Conservation (phyloP, 2,888 invertebrate genomes). For the Pedicia rivosa region DNA sequence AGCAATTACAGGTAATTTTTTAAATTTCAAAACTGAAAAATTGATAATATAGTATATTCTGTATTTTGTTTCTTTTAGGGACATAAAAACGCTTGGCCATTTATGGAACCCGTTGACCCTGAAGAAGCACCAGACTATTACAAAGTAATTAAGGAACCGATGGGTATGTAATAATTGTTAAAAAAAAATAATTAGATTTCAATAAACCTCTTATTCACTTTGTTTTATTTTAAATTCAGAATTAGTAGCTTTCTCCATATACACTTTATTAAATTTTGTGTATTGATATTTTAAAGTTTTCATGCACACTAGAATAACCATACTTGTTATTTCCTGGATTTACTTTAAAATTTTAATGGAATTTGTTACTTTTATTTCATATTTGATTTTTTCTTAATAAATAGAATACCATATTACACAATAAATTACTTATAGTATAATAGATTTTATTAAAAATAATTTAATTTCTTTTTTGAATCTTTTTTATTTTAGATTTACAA, state of each 20-base stretch:
- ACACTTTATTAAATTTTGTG: too few species aligned
- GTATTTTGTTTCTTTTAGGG: conserved; percentile 34
- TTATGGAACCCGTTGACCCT: conserved; percentile 93
- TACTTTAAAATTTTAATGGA: too few species aligned
- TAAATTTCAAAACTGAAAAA: conserved; percentile 7
- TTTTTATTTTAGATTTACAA: conserved; percentile 63
- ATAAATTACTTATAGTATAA: too few species aligned
- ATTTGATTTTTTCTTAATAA: neutral
- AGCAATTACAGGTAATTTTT: conserved; percentile 63
- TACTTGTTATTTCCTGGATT: too few species aligned
- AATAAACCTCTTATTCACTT: conserved; percentile 4
- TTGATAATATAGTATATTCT: too few species aligned
- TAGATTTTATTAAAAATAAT: conserved; percentile 4
- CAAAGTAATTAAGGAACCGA: conserved; percentile 86
- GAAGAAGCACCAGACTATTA: conserved; percentile 95
- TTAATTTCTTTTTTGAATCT: conserved; percentile 5
- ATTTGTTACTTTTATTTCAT: neutral
- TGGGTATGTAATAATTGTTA: conserved; percentile 61
- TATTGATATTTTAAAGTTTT: too few species aligned
- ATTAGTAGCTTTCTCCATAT: neutral
- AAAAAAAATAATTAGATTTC: too few species aligned
- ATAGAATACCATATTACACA: too few species aligned
- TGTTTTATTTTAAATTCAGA: neutral
- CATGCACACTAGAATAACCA: too few species aligned
- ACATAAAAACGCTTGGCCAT: conserved; percentile 96